Evolutionary conservation across 2,888 invertebrate species (phyloP).

Genomic region (Campopleginae sp.): DNA sequence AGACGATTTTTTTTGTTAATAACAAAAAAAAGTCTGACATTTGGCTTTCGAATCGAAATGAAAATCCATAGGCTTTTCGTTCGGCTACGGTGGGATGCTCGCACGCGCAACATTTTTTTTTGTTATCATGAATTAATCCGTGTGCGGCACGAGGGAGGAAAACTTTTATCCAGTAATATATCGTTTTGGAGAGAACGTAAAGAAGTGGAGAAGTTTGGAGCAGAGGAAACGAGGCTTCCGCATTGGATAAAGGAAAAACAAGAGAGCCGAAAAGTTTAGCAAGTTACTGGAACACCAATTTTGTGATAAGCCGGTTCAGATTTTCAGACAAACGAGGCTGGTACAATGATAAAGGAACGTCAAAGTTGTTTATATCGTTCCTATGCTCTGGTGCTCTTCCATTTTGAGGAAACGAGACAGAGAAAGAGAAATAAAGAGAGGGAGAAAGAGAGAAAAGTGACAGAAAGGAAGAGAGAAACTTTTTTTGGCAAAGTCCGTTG

Average conservation of each 20-base stretch:
- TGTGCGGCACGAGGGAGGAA: neutral
- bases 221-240: constrained; percentile 1
- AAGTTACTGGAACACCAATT: constrained; percentile 7
- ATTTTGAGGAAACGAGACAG: neutral
- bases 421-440: neutral
- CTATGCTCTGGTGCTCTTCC: neutral
- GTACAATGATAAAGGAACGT: neutral
- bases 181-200: neutral
- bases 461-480: neutral
- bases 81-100: neutral
- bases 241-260: constrained; percentile 4
- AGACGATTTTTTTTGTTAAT: neutral
- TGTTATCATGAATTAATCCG: neutral
- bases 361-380: constrained; percentile 6
- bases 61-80: neutral
- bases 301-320: constrained; percentile 21
- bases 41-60: neutral
- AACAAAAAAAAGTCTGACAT: neutral
- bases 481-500: neutral
- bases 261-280: constrained; percentile 1
- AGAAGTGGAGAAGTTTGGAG: neutral
- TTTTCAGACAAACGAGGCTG: constrained; percentile 12
- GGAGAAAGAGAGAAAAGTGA: neutral
- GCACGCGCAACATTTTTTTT: constrained; percentile 1
- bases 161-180: constrained; percentile 17